Percentiles rank a stretch among this genome's conserved stretches.
These are phyloP conservation scores for Erythrolamprus reginae DNA, from an alignment of 2,113 vertebrate genomes.

Conservation along the genomic window DNA sequence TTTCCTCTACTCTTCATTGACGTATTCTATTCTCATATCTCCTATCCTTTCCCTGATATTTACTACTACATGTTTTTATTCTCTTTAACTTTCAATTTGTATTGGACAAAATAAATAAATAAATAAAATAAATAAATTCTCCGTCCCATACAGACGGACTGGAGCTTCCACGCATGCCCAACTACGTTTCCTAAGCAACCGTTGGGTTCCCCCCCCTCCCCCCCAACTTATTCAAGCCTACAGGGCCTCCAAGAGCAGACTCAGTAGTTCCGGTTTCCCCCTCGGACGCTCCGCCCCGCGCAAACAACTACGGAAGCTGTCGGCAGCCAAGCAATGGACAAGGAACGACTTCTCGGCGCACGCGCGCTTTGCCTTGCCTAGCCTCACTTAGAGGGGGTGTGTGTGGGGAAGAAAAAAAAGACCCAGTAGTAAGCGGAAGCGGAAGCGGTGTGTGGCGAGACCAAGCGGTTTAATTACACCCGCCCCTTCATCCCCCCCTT, in stretches of 20 bases:
- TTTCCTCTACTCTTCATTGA: too few species aligned
- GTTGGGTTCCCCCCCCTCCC: too few species aligned
- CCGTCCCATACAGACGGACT: rapidly evolving
- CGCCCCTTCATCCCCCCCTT: background rate
- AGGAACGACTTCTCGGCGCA: background rate
- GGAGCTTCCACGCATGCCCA: background rate
- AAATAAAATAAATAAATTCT: too few species aligned
- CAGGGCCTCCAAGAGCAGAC: background rate
- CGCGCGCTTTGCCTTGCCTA: background rate
- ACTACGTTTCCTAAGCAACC: too few species aligned
- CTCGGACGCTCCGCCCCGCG: background rate
- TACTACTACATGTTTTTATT: too few species aligned
- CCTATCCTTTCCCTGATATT: too few species aligned
- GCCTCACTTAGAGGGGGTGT: background rate
- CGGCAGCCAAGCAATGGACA: rapidly evolving
- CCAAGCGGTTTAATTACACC: background rate
- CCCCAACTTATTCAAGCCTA: background rate
- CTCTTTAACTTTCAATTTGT: too few species aligned
- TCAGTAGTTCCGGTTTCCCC: background rate
- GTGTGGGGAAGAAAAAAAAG: background rate
- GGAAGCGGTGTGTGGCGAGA: conserved; percentile 20
- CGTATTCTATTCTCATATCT: too few species aligned
- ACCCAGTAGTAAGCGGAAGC: conserved; percentile 18
- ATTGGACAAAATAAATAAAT: too few species aligned
- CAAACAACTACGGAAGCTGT: background rate